These are phyloP conservation scores for Pseudoips prasinana DNA, from an alignment of 2,888 invertebrate species.

Conservation along the genomic window DNA sequence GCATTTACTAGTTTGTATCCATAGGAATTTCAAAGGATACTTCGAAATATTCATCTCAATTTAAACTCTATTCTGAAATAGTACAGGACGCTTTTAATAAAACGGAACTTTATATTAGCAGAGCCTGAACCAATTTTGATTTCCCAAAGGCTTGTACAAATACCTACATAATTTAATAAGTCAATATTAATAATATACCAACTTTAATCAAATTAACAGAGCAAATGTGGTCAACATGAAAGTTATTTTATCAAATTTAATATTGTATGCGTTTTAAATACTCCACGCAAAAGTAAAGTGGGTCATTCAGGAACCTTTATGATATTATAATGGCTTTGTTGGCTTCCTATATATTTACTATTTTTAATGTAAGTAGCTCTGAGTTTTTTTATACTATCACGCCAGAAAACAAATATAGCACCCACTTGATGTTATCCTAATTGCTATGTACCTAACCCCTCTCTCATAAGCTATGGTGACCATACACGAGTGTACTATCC, in stretches of 20 bases:
- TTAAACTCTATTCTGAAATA: no score
- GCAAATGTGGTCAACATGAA: constrained; percentile 26
- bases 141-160: constrained; percentile 17
- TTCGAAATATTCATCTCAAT: no score
- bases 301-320: constrained; percentile 19
- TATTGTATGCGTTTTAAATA: constrained; percentile 27
- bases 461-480: no score
- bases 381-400: no score
- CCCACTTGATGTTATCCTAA: no score
- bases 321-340: constrained; percentile 10
- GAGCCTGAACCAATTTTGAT: constrained; percentile 1
- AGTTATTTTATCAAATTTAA: constrained; percentile 31
- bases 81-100: neutral
- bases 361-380: no score
- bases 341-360: neutral
- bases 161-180: constrained; percentile 12
- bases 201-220: constrained; percentile 34
- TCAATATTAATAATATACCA: constrained; percentile 19
- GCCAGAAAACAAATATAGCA: no score
- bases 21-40: no score
- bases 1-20: constrained; percentile 4
- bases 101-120: constrained; percentile 6
- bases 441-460: no score
- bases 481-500: no score
- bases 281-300: constrained; percentile 14